Base-by-base conservation (phyloP, 2,113 vertebrate species). In the Gymnocephalus cernua region DNA sequence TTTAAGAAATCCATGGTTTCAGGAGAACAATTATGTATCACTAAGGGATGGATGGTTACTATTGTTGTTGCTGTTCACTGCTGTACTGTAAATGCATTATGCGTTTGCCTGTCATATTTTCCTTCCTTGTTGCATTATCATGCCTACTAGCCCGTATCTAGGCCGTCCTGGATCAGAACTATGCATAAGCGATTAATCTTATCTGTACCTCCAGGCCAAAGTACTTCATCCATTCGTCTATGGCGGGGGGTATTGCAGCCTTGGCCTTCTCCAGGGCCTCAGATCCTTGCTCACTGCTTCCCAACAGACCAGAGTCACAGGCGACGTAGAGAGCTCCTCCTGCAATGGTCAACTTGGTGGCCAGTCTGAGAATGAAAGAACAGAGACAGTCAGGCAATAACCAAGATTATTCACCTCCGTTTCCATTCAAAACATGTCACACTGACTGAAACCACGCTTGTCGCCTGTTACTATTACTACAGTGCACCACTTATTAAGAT, bases 191-290 rank as follows among this genome's bases (percentile, higher is more conserved):
- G 21, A 0, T 29, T 18, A 7, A 23, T 77, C 6, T 32, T 8
- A 48, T 83, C 21, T 27, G 80, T 94, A 98, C 97, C 96, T 97
- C 92, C 91, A 96, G 87, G 62, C 96, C 96, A 32, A 98, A 88
- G 63, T 98, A 99, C 88, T 95, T 96, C 56, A 95, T 93, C 96
- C 97, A 97, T 66, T 97, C 96, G 1, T 96, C 93, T 77, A 98
- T 7, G 7, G 96, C 97, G 0, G 96, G 96, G 3, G 97, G 97
- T 1, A 99, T 58, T 0, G 92, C 95, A 41, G 94, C 91, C 48
- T 93, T 94, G 2, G 94, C 97, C 77, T 96, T 98, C n/a, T 10
- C 90, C 25, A 99, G 91, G 1, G 94, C 96, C 8, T 94, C 92
- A 11, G 96, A 95, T 2, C 97, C 97, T 84, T 96, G 93, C 1